phyloP scores from a whole-genome alignment of 2,888 invertebrate species.

The Dione juno region DNA sequence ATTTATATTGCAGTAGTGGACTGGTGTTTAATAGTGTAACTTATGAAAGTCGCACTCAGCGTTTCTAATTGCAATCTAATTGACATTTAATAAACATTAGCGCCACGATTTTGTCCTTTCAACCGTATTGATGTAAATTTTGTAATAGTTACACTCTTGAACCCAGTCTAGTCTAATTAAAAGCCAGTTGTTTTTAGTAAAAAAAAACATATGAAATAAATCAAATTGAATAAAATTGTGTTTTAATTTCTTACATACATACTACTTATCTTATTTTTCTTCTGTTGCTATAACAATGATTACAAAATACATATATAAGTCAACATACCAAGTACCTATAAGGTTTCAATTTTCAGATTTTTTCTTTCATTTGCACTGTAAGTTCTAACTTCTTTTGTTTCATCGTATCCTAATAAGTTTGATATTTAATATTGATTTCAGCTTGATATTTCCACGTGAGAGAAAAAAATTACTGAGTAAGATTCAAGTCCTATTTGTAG shows the following conservation, averaged over 20 bases:
- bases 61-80: not conserved
- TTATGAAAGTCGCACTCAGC: not conserved
- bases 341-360: no score
- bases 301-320: no score
- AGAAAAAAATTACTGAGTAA: no score
- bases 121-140: not conserved
- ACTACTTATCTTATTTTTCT: not conserved
- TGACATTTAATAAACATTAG: not conserved
- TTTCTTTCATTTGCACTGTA: no score
- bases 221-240: not conserved
- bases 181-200: not conserved
- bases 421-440: no score
- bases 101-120: not conserved
- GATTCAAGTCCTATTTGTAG: slow-evolving; percentile 46
- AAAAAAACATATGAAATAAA: slow-evolving; percentile 15
- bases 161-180: slow-evolving; percentile 54
- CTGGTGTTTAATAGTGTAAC: slow-evolving; percentile 48
- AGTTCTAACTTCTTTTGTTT: no score
- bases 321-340: no score
- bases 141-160: slow-evolving; percentile 69
- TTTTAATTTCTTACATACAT: not conserved
- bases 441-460: no score
- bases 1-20: slow-evolving; percentile 22
- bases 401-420: no score
- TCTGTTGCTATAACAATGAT: no score